These are phyloP conservation scores for Drosophila limbata DNA, from an alignment of 2,888 invertebrate genomes.

Conservation along the genomic window DNA sequence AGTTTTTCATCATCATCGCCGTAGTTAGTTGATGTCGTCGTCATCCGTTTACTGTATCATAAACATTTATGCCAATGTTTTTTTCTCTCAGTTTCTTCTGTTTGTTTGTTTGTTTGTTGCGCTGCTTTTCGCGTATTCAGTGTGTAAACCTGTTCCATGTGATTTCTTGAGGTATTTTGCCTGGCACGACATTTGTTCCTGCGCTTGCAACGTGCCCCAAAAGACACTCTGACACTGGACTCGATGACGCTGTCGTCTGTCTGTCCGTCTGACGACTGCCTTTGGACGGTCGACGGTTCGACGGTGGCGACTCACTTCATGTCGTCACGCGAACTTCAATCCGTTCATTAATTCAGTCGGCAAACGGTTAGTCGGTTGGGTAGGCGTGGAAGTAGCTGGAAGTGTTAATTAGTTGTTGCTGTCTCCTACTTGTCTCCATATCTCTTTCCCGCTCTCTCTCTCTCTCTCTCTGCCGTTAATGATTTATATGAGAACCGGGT, in stretches of 20 bases:
- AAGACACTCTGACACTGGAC: conserved; percentile 39
- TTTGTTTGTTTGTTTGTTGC: conserved; percentile 27
- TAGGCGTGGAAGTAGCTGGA: conserved; percentile 77
- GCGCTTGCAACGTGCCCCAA: conserved; percentile 53
- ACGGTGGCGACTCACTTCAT: conserved; percentile 65
- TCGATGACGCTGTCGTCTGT: conserved; percentile 14
- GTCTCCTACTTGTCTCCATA: conserved; percentile 30
- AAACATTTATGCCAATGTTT: conserved; percentile 74
- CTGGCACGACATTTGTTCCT: conserved; percentile 79
- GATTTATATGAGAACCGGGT: conserved; percentile 47
- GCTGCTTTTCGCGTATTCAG: conserved; percentile 39
- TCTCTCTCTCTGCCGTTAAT: conserved; percentile 18
- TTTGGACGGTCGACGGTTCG: not conserved
- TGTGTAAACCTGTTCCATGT: conserved; percentile 66
- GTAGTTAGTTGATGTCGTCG: conserved; percentile 46
- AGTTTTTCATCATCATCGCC: conserved; percentile 63
- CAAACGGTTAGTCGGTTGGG: conserved; percentile 73
- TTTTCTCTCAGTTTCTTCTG: conserved; percentile 13
- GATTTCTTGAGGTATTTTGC: conserved; percentile 73
- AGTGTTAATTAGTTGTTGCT: conserved; percentile 80
- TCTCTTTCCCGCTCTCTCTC: not conserved
- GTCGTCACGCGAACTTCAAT: conserved; percentile 79
- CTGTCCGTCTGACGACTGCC: conserved; percentile 7
- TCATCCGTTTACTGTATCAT: conserved; percentile 79
- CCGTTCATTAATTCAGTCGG: conserved; percentile 78